A percentile compares a stretch with the other conserved stretches of the same genome.
Conservation (phyloP, 2,888 invertebrate species). For the Drosophila kambysellisi region DNA sequence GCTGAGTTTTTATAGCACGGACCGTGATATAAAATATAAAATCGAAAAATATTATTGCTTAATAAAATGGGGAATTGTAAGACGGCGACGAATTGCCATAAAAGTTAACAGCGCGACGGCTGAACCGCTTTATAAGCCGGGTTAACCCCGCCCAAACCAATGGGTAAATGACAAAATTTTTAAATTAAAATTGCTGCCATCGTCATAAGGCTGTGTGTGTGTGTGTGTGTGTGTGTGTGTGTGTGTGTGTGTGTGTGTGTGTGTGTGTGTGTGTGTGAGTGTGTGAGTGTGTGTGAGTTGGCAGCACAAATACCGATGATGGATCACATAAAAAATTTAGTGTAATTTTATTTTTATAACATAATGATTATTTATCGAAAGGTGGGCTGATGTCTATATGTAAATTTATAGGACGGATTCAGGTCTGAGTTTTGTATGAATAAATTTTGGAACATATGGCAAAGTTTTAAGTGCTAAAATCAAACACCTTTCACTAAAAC, state of each 20-base stretch:
- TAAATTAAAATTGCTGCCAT: conserved; percentile 72
- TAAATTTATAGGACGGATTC: conserved; percentile 19
- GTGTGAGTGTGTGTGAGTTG: conserved; percentile 8
- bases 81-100: conserved; percentile 52
- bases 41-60: conserved; percentile 79
- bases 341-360: conserved; percentile 67
- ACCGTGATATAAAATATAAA: conserved; percentile 66
- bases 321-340: conserved; percentile 77
- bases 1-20: conserved; percentile 39
- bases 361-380: conserved; percentile 67
- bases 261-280: conserved; percentile 1
- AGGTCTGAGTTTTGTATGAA: conserved; percentile 11
- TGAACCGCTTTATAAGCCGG: conserved; percentile 70
- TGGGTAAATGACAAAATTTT: conserved; percentile 71
- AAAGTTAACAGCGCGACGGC: conserved; percentile 74
- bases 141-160: conserved; percentile 56
- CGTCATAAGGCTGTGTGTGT: background rate
- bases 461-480: conserved; percentile 13
- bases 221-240: conserved; percentile 6
- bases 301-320: conserved; percentile 64
- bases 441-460: conserved; percentile 19
- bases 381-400: conserved; percentile 28
- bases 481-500: conserved; percentile 1
- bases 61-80: conserved; percentile 67
- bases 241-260: background rate